Evolutionary conservation across 2,888 invertebrate species (phyloP), one percentile per base, ranked within the genome.

Genomic region (Bruchidius siliquastri): DNA sequence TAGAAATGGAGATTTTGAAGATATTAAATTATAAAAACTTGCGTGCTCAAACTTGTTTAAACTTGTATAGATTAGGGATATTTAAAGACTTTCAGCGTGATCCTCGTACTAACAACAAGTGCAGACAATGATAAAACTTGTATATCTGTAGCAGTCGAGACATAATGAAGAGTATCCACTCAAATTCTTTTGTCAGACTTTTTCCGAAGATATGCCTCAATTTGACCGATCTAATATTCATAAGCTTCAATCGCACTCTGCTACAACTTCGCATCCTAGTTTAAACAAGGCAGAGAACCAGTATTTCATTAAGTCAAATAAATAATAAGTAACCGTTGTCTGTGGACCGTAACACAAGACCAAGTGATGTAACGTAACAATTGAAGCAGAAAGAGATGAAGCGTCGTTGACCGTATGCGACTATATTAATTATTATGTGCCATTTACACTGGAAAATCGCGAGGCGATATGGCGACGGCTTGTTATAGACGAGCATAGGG

Each of bases 341-440:
- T 72, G 49, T 68, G 74, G 76, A 77, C 75, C 77, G 76, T 76
- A 76, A 75, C 76, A 72, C n/a, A n/a, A n/a, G n/a, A n/a, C 67
- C 68, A 72, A 73, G 72, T 72, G 76, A 76, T 74, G 73, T 76
- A 76, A 74, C 73, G 76, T 73, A 75, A 71, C 70, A 76, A 76
- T 77, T 74, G 75, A 77, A 76, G 76, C 78, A 76, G 76, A 75
- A 78, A 77, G 74, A 76, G 76, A 76, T 78, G 74, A 76, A 74
- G 71, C 49, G 49, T 18, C 49, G 49, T 1, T 49, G 49, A 73
- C 73, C 74, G 72, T 74, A 74, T 66, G 26, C 21, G 30, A 71
- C 72, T 71, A 69, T 71, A 71, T 69, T 73, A 71, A 73, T 73
- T 71, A 67, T 49, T 71, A 67, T 49, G 49, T 49, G 49, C 10